A percentile compares a stretch with the other conserved stretches of the same genome.
Conservation (phyloP, 2,797 vertebrate genomes). For the Buphagus erythrorhynchus region DNA sequence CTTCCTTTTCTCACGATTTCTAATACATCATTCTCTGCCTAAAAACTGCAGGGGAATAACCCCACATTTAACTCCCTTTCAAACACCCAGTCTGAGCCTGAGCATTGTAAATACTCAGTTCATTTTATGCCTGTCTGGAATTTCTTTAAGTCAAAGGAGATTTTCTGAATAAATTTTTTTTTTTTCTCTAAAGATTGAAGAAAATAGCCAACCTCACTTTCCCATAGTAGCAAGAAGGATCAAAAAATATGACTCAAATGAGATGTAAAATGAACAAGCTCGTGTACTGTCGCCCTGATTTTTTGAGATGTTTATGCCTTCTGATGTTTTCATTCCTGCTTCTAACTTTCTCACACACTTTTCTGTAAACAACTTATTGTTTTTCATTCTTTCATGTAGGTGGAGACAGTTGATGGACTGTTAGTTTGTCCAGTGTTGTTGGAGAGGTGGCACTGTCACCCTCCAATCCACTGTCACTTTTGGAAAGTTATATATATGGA, state of each 20-base stretch:
- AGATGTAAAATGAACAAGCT: not conserved
- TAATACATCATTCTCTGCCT: not conserved
- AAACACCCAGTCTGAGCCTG: not conserved
- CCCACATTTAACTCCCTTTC: not conserved
- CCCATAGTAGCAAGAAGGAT: not conserved
- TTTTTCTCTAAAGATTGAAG: not conserved
- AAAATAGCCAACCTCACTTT: not conserved
- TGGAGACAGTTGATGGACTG: too few relatives aligned
- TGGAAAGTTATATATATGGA: too few relatives aligned
- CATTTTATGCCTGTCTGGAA: not conserved
- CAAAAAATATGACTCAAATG: accelerated
- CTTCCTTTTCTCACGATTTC: not conserved
- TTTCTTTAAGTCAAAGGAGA: not conserved
- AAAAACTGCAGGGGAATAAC: not conserved
- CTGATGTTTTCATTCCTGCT: too few relatives aligned
- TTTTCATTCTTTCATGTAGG: too few relatives aligned
- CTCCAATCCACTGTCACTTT: too few relatives aligned
- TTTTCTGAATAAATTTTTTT: not conserved
- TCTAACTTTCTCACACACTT: too few relatives aligned
- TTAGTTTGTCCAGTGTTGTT: too few relatives aligned
- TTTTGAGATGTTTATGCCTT: too few relatives aligned
- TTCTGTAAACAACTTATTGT: too few relatives aligned
- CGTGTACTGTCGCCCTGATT: too few relatives aligned
- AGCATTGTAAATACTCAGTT: not conserved
- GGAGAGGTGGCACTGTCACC: too few relatives aligned